A percentile compares a stretch with the other conserved stretches of the same genome.
Evolutionary conservation across 2,888 invertebrate species (phyloP).

Genomic region (Melipona bicolor): DNA sequence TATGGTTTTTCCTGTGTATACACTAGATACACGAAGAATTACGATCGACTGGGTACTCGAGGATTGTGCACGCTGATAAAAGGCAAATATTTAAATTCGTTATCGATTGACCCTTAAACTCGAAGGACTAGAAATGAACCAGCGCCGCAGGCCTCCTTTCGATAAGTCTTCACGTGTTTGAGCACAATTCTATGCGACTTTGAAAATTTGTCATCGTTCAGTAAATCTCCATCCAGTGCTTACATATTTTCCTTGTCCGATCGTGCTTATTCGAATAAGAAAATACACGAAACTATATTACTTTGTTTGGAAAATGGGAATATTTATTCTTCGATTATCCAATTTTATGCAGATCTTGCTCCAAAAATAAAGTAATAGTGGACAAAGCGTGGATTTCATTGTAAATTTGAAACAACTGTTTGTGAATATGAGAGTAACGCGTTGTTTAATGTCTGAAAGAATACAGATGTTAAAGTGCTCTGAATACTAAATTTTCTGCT

Average conservation of each 20-base stretch:
- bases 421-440: background rate
- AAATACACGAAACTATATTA: background rate
- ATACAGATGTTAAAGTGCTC: background rate
- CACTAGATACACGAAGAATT: constrained; percentile 44
- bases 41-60: constrained; percentile 33
- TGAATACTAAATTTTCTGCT: too few species aligned
- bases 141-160: background rate
- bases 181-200: background rate
- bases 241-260: background rate
- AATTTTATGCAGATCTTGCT: background rate
- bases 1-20: constrained; percentile 36
- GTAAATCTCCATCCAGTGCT: background rate
- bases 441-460: background rate
- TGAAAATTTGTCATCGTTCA: background rate
- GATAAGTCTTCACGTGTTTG: background rate
- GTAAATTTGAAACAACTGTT: background rate
- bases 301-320: background rate
- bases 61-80: constrained; percentile 50
- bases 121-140: background rate
- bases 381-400: background rate
- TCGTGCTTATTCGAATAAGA: background rate
- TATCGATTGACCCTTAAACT: constrained; percentile 68
- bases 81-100: constrained; percentile 54
- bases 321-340: background rate
- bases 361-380: background rate